Base-by-base conservation (phyloP, 2,113 vertebrate species). In the Empidonax traillii region DNA sequence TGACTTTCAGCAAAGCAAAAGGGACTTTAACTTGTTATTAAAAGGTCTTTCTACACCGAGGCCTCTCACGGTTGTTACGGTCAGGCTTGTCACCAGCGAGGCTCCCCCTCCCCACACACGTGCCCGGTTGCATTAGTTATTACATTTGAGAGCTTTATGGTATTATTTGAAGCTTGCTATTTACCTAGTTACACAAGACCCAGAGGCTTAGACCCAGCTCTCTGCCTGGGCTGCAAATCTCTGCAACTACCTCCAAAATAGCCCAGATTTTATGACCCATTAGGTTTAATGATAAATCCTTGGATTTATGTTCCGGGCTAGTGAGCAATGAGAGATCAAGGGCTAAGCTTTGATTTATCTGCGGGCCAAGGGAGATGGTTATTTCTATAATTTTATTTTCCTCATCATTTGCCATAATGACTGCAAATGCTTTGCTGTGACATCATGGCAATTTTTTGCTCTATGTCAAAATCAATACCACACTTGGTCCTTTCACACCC, bases 81-180 rank as follows among this genome's bases (percentile, higher is more conserved):
- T 16, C 55, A 46, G 46, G 73, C 24, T 28, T 23, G 37, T 21
- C 78, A 67, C 13, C 33, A 71, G 67, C 0, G 0, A 65, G 35
- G 39, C 49, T 74, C 30, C 51, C 33, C 47, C 52, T 52, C 56
- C 27, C 37, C 3, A 1, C 51, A 51, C 10, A 2, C 66, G 22
- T n/a, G 39, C 83, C 76, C 33, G 73, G 4, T 62, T 33, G 66
- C 83, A 87, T 90, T 96, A 92, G 94, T 94, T 95, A 96, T 89
- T 92, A 86, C 69, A 82, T 95, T 87, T 93, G 88, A 96, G 92
- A 90, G 92, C 83, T 93, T 97, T 92, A 97, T 62, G 82, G 86
- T 25, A 96, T 96, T 96, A 96, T 85, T 95, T 93, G 90, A 94
- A 97, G 96, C 94, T 76, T 96, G 93, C 93, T 96, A 95, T 97